Base-by-base conservation (phyloP, 2,888 invertebrate species). In the Antheraea yamamai region DNA sequence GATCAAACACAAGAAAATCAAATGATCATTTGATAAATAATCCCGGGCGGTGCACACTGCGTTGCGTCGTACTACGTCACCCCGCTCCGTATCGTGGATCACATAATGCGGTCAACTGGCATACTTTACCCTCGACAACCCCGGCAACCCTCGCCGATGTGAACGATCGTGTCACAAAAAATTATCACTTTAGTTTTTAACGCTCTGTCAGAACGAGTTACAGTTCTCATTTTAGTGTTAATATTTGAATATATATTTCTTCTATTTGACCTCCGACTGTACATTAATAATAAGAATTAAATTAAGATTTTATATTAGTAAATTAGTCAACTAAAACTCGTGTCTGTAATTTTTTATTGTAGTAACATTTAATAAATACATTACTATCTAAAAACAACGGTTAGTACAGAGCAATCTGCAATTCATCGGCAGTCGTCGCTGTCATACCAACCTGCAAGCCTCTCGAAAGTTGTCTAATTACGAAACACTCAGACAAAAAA, bases 1-100 rank as follows among this genome's bases (percentile, higher is more conserved):
- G 95, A 95, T 95, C 95, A 95, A 95, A 95, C 93, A 95, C 95
- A 95, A 95, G 95, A 94, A 95, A 95, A 95, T 95, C 95, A 95
- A 95, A 95, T 94, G 95, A 95, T 95, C 93, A 95, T 95, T 95
- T 95, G 95, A 95, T 95, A 95, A 95, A 95, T 95, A 90, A 93
- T 91, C 91, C 90, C 90, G 80, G 84, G 87, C 91, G 92, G 88
- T 84, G 86, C 79, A 79, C 82, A 77, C 64, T 30, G 84, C 85
- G 89, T 87, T 7, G 84, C 85, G 89, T 84, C 87, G 87, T 81
- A 77, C 87, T 6, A 84, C 85, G 89, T 87, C 84, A 82, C 81
- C 85, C 84, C 88, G 85, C 86, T 26, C 30, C 30, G 64, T 30
- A 66, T 66, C 64, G 64, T 66, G 26, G 30, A 66, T 85, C 89